These are phyloP conservation scores for Eutolmus rufibarbis DNA, from an alignment of 2,888 invertebrate species.

Conservation along the genomic window DNA sequence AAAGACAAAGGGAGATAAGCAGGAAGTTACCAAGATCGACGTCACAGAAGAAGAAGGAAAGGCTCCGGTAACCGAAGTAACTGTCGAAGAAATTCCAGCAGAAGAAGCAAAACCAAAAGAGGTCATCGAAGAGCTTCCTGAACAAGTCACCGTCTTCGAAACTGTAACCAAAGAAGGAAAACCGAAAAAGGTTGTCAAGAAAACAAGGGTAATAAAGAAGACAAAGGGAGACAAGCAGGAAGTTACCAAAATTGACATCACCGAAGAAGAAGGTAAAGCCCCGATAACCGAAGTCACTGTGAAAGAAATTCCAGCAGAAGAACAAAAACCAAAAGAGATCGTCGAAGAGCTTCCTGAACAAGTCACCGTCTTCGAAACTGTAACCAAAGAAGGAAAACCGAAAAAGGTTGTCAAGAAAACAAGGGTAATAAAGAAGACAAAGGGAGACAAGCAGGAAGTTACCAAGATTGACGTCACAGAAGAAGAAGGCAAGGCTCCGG, in stretches of 20 bases:
- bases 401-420: slow-evolving; percentile 44
- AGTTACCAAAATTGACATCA: slow-evolving; percentile 60
- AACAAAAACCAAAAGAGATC: too few relatives aligned
- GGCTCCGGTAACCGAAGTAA: slow-evolving; percentile 54
- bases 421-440: slow-evolving; percentile 48
- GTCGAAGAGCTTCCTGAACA: slow-evolving; percentile 53
- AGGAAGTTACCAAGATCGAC: slow-evolving; percentile 61
- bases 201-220: slow-evolving; percentile 54
- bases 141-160: slow-evolving; percentile 41
- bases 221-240: slow-evolving; percentile 59
- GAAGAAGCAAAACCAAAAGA: slow-evolving; percentile 54
- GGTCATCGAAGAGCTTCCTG: slow-evolving; percentile 52
- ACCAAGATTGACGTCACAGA: slow-evolving; percentile 59
- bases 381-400: slow-evolving; percentile 54
- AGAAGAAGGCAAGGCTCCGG: slow-evolving; percentile 51
- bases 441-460: slow-evolving; percentile 58
- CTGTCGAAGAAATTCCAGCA: slow-evolving; percentile 52
- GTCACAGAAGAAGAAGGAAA: slow-evolving; percentile 58
- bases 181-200: slow-evolving; percentile 49
- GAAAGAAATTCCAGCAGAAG: slow-evolving; percentile 37
- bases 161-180: slow-evolving; percentile 46
- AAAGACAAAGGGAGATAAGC: slow-evolving; percentile 52
- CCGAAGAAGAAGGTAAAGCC: slow-evolving; percentile 60
- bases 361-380: slow-evolving; percentile 56
- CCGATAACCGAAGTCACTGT: slow-evolving; percentile 57